A percentile compares a stretch with the other conserved stretches of the same genome.
phyloP scores from a whole-genome alignment of 2,797 vertebrate genomes.

The Notolabrus celidotus region DNA sequence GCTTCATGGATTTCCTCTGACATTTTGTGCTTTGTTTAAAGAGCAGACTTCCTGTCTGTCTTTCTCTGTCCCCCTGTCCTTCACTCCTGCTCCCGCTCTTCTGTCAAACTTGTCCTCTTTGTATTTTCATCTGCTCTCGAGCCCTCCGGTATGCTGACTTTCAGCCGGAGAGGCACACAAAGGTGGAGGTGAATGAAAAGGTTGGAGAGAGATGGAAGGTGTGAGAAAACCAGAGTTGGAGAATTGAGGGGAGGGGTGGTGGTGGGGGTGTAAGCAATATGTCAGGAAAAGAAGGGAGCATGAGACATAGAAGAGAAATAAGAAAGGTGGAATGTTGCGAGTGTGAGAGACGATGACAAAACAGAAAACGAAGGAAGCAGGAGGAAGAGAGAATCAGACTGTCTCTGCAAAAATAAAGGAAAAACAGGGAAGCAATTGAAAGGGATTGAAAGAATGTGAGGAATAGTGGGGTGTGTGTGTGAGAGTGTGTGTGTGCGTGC shows the following conservation, averaged over 20 bases:
- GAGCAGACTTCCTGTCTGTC: conserved; percentile 41
- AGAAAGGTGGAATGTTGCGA: conserved; percentile 50
- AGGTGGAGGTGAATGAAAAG: conserved; percentile 33
- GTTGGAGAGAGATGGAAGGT: conserved; percentile 29
- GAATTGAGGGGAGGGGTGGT: conserved; percentile 15
- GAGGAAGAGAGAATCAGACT: conserved; percentile 58
- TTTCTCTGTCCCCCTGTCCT: conserved; percentile 49
- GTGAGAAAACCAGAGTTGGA: conserved; percentile 43
- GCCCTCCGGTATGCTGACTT: conserved; percentile 56
- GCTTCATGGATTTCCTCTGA: conserved; percentile 16
- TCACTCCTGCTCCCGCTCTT: conserved; percentile 47
- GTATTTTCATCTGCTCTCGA: conserved; percentile 37
- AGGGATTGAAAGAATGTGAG: conserved; percentile 41
- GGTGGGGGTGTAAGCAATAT: conserved; percentile 18
- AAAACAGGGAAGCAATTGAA: conserved; percentile 36
- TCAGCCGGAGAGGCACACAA: conserved; percentile 40
- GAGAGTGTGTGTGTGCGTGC: not conserved
- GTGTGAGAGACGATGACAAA: conserved; percentile 50
- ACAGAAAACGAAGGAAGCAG: conserved; percentile 53
- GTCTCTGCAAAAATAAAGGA: conserved; percentile 46
- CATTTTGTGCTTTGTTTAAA: conserved; percentile 41
- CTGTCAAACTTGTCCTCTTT: conserved; percentile 36
- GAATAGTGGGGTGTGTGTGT: not conserved
- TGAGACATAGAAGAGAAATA: conserved; percentile 56
- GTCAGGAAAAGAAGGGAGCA: conserved; percentile 57